Evolutionary conservation across 2,888 invertebrate species (phyloP).

Genomic region (Diloba caeruleocephala): DNA sequence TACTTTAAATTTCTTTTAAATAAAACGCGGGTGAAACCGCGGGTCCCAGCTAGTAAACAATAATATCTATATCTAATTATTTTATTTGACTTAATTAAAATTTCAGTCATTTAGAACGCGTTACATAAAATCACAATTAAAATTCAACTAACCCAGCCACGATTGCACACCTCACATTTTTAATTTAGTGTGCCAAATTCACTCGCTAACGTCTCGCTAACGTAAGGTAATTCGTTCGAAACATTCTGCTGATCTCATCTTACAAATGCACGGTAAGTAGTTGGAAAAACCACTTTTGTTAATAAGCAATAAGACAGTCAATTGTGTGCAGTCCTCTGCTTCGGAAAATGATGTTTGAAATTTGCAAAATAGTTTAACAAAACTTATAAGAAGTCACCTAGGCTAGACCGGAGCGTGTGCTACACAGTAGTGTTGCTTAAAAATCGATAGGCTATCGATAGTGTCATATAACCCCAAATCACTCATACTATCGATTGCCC

Average conservation of each 20-base stretch:
- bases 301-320: slow-evolving; percentile 19
- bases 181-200: slow-evolving; percentile 27
- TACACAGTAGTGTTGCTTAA: too few species aligned
- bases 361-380: slow-evolving; percentile 20
- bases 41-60: too few species aligned
- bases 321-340: slow-evolving; percentile 6
- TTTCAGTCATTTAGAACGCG: slow-evolving; percentile 9
- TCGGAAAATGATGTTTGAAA: slow-evolving; percentile 4
- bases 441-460: too few species aligned
- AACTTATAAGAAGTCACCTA: slow-evolving; percentile 31
- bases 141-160: background rate
- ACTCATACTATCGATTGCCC: too few species aligned
- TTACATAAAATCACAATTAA: slow-evolving; percentile 6
- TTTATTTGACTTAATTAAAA: slow-evolving; percentile 5
- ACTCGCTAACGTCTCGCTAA: slow-evolving; percentile 10
- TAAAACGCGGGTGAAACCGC: too few species aligned
- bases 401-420: slow-evolving; percentile 44
- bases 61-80: too few species aligned
- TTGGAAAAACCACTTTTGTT: slow-evolving; percentile 14
- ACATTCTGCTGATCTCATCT: slow-evolving; percentile 20
- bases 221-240: slow-evolving; percentile 16
- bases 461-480: too few species aligned
- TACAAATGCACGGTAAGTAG: slow-evolving; percentile 3
- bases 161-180: slow-evolving; percentile 16
- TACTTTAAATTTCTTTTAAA: too few species aligned